Percentiles rank a stretch among this genome's conserved stretches.
Conservation (phyloP, 2,888 invertebrate genomes). For the Tipula lateralis region DNA sequence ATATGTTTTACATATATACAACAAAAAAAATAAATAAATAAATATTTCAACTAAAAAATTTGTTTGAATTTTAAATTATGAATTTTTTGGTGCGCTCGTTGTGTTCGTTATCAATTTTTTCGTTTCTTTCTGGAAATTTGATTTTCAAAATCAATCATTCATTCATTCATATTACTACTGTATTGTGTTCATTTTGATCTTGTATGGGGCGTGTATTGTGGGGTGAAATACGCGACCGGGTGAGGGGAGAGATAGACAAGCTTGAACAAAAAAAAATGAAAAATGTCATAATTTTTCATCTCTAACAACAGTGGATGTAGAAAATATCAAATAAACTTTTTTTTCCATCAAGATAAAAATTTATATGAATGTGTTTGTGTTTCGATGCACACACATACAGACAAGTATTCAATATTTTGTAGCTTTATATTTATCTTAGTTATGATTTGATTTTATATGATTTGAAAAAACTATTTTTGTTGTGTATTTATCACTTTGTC, state of each 20-base stretch:
- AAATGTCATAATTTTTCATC: slow-evolving; percentile 24
- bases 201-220: neutral
- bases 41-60: slow-evolving; percentile 24
- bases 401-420: neutral
- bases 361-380: neutral
- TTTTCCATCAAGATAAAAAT: neutral
- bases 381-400: neutral
- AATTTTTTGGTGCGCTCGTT: neutral
- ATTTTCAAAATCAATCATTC: slow-evolving; percentile 5
- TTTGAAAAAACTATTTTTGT: neutral
- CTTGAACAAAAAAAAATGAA: neutral
- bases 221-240: neutral
- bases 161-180: neutral
- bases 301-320: neutral
- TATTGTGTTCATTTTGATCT: neutral
- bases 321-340: neutral
- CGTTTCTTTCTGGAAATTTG: neutral
- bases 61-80: slow-evolving; percentile 24
- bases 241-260: neutral
- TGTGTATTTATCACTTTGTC: neutral
- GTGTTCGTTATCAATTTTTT: slow-evolving; percentile 6
- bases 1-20: neutral
- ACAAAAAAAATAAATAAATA: neutral
- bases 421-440: neutral
- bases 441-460: neutral